Percentiles rank a stretch among this genome's conserved stretches.
These are phyloP conservation scores for Galendromus occidentalis DNA, from an alignment of 1,140 invertebrate species.

Conservation along the genomic window DNA sequence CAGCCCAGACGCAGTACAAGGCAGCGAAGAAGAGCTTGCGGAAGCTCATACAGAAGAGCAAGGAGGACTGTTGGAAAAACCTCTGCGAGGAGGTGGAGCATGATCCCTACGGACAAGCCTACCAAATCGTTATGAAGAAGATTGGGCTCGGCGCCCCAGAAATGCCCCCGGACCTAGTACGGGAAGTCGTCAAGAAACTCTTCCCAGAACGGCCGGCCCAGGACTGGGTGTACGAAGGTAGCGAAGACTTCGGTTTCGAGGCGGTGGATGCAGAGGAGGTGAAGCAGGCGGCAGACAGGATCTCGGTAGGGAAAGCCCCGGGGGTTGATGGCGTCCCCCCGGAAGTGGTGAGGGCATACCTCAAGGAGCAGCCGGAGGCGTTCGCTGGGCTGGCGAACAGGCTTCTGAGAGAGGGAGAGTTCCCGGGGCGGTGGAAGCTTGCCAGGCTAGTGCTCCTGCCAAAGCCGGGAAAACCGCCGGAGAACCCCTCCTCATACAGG, in stretches of 20 bases:
- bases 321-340: background rate
- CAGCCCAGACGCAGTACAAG: too few species aligned
- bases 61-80: background rate
- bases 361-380: background rate
- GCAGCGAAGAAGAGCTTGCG: too few species aligned
- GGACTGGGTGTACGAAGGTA: background rate
- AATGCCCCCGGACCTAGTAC: background rate
- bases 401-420: background rate
- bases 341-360: background rate
- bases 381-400: background rate
- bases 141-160: background rate
- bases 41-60: too few species aligned
- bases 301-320: background rate
- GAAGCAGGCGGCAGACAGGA: background rate
- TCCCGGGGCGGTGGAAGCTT: background rate
- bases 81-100: background rate
- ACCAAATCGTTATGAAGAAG: background rate
- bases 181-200: background rate
- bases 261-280: background rate
- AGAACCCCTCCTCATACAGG: background rate
- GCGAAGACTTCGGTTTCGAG: background rate
- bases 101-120: background rate
- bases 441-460: background rate
- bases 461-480: background rate
- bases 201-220: background rate